Evolutionary conservation across 2,113 vertebrate genomes (phyloP).

Genomic region (Desmodus rotundus): DNA sequence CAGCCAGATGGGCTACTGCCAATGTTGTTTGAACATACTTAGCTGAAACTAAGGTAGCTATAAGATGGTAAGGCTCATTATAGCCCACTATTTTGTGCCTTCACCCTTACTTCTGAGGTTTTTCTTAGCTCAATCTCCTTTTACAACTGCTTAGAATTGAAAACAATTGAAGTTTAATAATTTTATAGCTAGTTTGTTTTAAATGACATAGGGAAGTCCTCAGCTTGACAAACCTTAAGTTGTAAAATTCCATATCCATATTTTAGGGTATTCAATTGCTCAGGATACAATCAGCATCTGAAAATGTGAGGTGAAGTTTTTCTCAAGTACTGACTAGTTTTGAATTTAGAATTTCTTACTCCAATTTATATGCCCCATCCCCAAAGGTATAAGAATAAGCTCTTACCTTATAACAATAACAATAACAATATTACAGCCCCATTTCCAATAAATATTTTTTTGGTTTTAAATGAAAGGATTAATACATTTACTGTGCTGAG

Average conservation of each 20-base stretch:
- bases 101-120: not conserved
- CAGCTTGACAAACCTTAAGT: not conserved
- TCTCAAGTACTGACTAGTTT: not conserved
- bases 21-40: conserved; percentile 1
- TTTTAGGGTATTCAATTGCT: not conserved
- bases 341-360: not conserved
- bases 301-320: not conserved
- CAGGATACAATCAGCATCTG: not conserved
- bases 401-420: not conserved
- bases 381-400: not conserved
- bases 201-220: not conserved
- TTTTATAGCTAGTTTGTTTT: conserved; percentile 20
- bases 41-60: not conserved
- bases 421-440: not conserved
- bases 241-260: not conserved
- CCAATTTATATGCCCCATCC: not conserved
- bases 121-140: not conserved
- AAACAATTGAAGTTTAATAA: conserved; percentile 21
- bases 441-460: not conserved
- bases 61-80: conserved; percentile 18
- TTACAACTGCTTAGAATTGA: not conserved
- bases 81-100: not conserved
- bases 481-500: not conserved
- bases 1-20: not conserved
- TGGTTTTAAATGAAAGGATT: not conserved